Percentiles rank a stretch among this genome's conserved stretches.
phyloP scores from a whole-genome alignment of 1,140 invertebrate genomes.

The Drosophila repletoides region DNA sequence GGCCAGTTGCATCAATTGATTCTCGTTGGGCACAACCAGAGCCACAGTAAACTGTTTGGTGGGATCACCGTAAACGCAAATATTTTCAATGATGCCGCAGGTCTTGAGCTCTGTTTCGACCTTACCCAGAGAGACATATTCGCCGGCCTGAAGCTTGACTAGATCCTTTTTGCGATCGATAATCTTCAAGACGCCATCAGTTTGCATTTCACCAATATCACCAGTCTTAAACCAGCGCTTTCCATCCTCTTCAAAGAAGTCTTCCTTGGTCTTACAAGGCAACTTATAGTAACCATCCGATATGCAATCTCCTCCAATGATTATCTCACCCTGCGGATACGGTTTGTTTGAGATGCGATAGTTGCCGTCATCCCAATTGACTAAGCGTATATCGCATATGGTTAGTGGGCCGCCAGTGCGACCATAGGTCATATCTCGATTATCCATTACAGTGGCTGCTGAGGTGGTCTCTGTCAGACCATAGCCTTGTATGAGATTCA shows the following conservation, averaged over 20 bases:
- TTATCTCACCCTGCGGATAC: constrained; percentile 95
- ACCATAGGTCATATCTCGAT: constrained; percentile 85
- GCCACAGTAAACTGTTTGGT: constrained; percentile 94
- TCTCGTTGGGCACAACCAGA: constrained; percentile 93
- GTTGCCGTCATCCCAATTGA: constrained; percentile 97
- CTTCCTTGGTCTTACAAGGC: constrained; percentile 93
- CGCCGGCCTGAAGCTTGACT: constrained; percentile 98
- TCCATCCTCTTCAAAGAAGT: constrained; percentile 93
- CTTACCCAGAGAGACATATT: constrained; percentile 97
- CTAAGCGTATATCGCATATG: constrained; percentile 92
- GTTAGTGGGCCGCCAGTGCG: constrained; percentile 95
- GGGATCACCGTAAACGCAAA: constrained; percentile 96
- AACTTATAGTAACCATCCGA: constrained; percentile 97
- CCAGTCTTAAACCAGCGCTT: constrained; percentile 96
- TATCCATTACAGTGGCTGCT: constrained; percentile 94
- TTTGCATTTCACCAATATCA: constrained; percentile 96
- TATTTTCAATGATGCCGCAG: constrained; percentile 96
- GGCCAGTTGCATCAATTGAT: constrained; percentile 88
- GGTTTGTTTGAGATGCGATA: constrained; percentile 95
- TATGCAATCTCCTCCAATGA: constrained; percentile 96
- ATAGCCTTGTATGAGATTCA: constrained; percentile 96
- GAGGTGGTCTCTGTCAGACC: constrained; percentile 98
- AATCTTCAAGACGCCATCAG: constrained; percentile 97
- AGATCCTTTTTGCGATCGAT: constrained; percentile 99
- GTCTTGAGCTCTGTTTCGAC: constrained; percentile 96